Conservation (phyloP, 2,888 invertebrate species). For the Rhynchonema sp. region DNA sequence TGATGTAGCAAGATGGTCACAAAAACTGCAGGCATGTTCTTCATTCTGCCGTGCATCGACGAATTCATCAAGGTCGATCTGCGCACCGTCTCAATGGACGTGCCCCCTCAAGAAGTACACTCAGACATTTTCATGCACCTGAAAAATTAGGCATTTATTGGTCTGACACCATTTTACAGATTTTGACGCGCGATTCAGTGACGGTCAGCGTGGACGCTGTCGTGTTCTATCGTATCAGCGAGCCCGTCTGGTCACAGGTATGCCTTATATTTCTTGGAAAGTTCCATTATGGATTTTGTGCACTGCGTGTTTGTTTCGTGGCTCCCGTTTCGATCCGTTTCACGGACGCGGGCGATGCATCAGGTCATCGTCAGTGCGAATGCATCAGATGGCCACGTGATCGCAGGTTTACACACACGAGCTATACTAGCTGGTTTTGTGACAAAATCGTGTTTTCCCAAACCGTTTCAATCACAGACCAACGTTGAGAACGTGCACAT, state of each 20-base stretch:
- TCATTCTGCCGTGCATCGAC: background rate
- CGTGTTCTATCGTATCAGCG: constrained; percentile 46
- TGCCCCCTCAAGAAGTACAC: background rate
- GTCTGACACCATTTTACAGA: constrained; percentile 39
- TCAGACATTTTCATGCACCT: background rate
- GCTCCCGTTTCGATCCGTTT: too few species aligned
- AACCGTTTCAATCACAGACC: background rate
- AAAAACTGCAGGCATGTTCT: too few species aligned
- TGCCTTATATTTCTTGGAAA: too few species aligned
- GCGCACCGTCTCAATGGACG: background rate
- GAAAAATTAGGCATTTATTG: background rate
- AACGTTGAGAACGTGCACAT: background rate
- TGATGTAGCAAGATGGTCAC: too few species aligned
- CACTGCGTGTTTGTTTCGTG: background rate
- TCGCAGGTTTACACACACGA: too few species aligned
- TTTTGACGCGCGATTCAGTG: constrained; percentile 80
- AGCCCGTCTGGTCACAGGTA: constrained; percentile 59
- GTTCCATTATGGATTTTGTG: constrained; percentile 32
- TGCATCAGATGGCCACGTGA: too few species aligned
- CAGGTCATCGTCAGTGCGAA: too few species aligned
- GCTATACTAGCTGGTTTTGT: too few species aligned
- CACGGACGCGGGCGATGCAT: too few species aligned
- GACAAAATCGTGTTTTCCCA: too few species aligned
- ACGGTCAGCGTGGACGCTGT: constrained; percentile 82
- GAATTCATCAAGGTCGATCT: background rate